Percentiles rank a stretch among this genome's conserved stretches.
Conservation (phyloP, 1,140 invertebrate species). For the Xylocopa sonorina region DNA sequence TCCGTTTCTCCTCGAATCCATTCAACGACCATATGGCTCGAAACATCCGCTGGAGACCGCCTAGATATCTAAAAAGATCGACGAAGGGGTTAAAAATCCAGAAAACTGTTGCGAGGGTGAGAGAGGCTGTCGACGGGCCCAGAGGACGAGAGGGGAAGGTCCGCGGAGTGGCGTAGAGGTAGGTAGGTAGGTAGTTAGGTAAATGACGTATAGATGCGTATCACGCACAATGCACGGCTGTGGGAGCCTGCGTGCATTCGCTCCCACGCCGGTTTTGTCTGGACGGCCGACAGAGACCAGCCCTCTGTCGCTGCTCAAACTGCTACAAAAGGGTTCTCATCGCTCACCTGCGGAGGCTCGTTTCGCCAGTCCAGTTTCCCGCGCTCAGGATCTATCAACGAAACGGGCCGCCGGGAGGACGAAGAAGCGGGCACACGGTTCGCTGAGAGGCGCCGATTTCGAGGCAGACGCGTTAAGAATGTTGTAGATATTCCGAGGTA, state of each 20-base stretch:
- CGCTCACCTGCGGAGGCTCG: constrained; percentile 37
- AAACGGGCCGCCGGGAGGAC: background rate
- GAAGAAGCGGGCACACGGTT: too few species aligned
- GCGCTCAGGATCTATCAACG: constrained; percentile 4
- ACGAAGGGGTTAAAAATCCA: constrained; percentile 20
- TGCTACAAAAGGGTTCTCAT: constrained; percentile 77
- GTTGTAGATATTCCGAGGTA: background rate
- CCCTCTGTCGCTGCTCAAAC: constrained; percentile 66
- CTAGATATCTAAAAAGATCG: too few species aligned
- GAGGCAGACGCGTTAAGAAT: background rate
- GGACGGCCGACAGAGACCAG: constrained; percentile 61
- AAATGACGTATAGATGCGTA: constrained; percentile 79
- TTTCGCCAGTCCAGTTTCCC: constrained; percentile 36
- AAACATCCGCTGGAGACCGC: background rate
- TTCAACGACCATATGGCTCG: too few species aligned
- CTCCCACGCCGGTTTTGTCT: constrained; percentile 79
- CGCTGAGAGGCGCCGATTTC: background rate
- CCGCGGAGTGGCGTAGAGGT: constrained; percentile 58
- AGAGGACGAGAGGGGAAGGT: constrained; percentile 60
- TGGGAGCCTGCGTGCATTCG: constrained; percentile 77
- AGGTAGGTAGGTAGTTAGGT: constrained; percentile 75
- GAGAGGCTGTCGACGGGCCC: background rate
- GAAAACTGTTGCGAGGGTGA: constrained; percentile 7
- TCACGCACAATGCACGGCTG: constrained; percentile 78
- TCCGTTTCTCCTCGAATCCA: too few species aligned